phyloP scores from a whole-genome alignment of 2,797 vertebrate genomes.

The Valencia hispanica region DNA sequence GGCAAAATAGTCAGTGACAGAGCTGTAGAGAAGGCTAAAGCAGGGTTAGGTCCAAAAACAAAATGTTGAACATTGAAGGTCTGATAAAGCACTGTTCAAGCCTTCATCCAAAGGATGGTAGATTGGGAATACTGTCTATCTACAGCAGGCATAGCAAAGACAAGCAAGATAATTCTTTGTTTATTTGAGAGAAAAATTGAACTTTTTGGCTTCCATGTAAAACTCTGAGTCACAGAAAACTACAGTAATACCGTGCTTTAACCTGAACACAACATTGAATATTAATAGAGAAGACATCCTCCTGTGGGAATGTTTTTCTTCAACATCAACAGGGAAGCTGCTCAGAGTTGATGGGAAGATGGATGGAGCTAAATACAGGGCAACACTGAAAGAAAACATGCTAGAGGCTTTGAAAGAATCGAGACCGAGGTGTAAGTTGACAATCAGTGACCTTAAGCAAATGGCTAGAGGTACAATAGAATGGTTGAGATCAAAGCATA shows the following conservation, averaged over 20 bases:
- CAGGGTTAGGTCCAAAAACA: too few relatives aligned
- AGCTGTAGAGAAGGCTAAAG: too few relatives aligned
- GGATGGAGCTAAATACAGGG: neutral
- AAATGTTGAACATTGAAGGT: too few relatives aligned
- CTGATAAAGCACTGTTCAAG: too few relatives aligned
- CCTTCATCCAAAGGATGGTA: too few relatives aligned
- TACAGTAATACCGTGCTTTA: neutral
- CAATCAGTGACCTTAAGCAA: neutral
- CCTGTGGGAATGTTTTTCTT: neutral
- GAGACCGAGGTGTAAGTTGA: neutral
- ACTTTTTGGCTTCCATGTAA: too few relatives aligned
- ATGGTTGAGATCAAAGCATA: neutral
- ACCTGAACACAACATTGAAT: neutral
- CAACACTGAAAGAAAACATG: neutral
- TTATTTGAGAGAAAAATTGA: too few relatives aligned
- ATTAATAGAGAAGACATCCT: neutral
- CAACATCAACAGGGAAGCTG: neutral
- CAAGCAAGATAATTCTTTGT: too few relatives aligned
- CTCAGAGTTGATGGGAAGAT: neutral
- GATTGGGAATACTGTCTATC: too few relatives aligned
- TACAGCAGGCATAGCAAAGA: too few relatives aligned
- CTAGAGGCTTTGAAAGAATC: neutral
- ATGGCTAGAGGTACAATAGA: neutral
- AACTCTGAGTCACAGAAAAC: too few relatives aligned
- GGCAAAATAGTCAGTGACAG: too few relatives aligned